Base-by-base conservation (phyloP, 1,140 invertebrate genomes). In the Anagrus nilaparvatae region DNA sequence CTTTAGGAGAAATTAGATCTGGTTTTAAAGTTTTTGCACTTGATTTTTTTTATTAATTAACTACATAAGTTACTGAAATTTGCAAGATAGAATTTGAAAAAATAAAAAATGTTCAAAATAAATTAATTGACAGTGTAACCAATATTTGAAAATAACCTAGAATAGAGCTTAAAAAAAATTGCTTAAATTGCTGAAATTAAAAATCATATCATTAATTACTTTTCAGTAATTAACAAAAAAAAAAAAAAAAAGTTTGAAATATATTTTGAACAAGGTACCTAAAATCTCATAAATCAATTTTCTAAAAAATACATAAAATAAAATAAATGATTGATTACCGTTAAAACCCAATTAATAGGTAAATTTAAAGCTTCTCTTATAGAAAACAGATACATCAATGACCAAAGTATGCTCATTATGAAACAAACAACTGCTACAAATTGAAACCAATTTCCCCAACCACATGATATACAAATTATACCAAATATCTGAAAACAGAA, bases 271-370 rank as follows among this genome's bases (percentile, higher is more conserved):
- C 5, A 24, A 7, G 5, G 39, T 29, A 29, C 4, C 9, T 12
- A 24, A 43, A n/a, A 25, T 43, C 25, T 23, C 12, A 33, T 12
- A 16, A 17, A 10, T 12, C 25, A 17, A 10, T n/a, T n/a, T n/a
- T n/a, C n/a, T n/a, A 14, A 17, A 17, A 12, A 16, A 33, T 25
- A 30, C 13, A 14, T 12, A 13, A 44, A 31, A 21, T 18, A 43
- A 40, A 40, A 29, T 12, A 1, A 25, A 12, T 8, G 6, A 8
- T n/a, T 41, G 75, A 76, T 81, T 74, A 90, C 87, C 52, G 82
- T 78, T 36, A 85, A 62, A 45, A 87, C 74, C 87, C 86, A 90
- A 52, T 88, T 83, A 50, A 89, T 81, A 18, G 84, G 81, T 14
- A 88, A 59, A 52, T 77, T 81, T 10, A 88, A 66, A 7, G 79